Evolutionary conservation across 2,113 vertebrate genomes (phyloP).

Genomic region (Etia nguti): DNA sequence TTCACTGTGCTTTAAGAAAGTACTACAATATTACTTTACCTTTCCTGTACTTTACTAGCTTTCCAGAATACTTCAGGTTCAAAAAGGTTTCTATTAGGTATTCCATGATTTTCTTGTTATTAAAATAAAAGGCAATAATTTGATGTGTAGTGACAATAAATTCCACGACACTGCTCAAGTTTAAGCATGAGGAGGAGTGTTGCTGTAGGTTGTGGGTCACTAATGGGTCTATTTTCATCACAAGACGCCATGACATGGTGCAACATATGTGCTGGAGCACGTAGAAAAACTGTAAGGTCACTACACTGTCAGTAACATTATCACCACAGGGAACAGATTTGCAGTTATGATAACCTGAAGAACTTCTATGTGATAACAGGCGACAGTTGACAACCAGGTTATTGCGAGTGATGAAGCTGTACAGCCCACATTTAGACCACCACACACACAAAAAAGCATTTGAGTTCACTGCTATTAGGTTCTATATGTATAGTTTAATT

Average conservation of each 20-base stretch:
- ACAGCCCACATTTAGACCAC: not conserved
- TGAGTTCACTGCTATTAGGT: not conserved
- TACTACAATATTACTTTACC: not conserved
- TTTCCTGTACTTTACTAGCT: not conserved
- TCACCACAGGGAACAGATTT: conserved; percentile 48
- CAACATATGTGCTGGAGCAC: conserved; percentile 18
- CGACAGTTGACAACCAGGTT: not conserved
- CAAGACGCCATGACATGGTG: not conserved
- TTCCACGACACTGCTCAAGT: not conserved
- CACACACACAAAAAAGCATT: not conserved
- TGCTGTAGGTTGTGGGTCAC: not conserved
- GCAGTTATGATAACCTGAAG: conserved; percentile 51
- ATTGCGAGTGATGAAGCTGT: not conserved
- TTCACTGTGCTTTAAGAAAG: not conserved
- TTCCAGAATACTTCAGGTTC: not conserved
- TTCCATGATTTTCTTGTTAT: not conserved
- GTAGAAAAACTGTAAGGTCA: conserved; percentile 40
- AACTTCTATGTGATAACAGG: conserved; percentile 4
- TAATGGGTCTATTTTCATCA: conserved; percentile 42
- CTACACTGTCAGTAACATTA: conserved; percentile 47
- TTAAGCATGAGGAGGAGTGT: not conserved
- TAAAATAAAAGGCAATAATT: not conserved
- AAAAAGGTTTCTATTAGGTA: not conserved
- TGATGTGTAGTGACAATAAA: not conserved
- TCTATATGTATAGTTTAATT: not conserved